Evolutionary conservation across 23 tunicate species (phyloP), one percentile per base, ranked within the genome.

Genomic region (Corella eumyota): DNA sequence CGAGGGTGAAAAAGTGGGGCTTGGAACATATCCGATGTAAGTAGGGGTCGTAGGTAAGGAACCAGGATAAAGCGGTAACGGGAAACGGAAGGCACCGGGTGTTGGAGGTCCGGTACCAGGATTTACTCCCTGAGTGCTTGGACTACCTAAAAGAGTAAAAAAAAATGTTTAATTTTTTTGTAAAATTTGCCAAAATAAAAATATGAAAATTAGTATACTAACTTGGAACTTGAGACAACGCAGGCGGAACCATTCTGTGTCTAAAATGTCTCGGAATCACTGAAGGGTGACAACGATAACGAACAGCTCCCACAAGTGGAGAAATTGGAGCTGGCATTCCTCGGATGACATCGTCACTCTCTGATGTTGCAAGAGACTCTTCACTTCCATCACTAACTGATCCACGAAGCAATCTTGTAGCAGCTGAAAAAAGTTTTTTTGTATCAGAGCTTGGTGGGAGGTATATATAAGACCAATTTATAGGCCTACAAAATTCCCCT

Each of bases 31-130:
- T 30, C 83, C 83, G 46, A 76, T 48, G 48, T 72, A 76, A 32
- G 99, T 93, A 15, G 99, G 99, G 1, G 99, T 93, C 60, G 99
- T 78, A 25, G 99, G 99, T 40, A 93, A 58, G 19, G 99, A 93
- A 15, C 86, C 86, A 19, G 98, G 93, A 64, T 93, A 93, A 24
- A 75, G 72, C 34, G 83, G 62, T 47, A 78, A 19, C 2, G 96
- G 96, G 65, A 78, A 37, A n/a, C 90, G 78, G 50, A 83, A 77
- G 26, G 53, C 67, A 50, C 69, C 67, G 25, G 73, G 81, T 27
- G 81, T 65, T n/a, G 67, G 31, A 25, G 69, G 60, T 38, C 56
- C 65, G 15, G 40, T 31, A 17, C 35, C 65, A 17, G 66, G 57
- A 34, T 47, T 49, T 27, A 22, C 34, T 24, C 45, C 30, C 34